A percentile compares a stretch with the other conserved stretches of the same genome.
Evolutionary conservation across 2,797 vertebrate species (phyloP).

Genomic region (Austrolebias charrua): DNA sequence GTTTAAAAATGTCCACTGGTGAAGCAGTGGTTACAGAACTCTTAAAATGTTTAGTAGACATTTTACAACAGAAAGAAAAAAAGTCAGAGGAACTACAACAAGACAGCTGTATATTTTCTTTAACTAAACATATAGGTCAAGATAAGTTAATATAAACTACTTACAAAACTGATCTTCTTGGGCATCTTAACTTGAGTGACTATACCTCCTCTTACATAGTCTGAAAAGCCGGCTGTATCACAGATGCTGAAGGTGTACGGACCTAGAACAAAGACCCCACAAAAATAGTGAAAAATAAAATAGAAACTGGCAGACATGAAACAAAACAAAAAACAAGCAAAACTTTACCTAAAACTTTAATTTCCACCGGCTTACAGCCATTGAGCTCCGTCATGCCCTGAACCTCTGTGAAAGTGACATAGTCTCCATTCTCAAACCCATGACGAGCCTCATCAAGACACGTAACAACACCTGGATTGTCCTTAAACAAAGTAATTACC

Average conservation of each 20-base stretch:
- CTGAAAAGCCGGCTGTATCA: slow-evolving; percentile 86
- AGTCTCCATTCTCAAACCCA: slow-evolving; percentile 92
- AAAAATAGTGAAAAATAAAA: neutral
- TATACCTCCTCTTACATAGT: slow-evolving; percentile 91
- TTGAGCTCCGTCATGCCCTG: slow-evolving; percentile 94
- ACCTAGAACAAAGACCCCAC: slow-evolving; percentile 67
- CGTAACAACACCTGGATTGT: slow-evolving; percentile 88
- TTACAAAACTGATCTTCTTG: slow-evolving; percentile 92
- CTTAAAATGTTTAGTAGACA: neutral
- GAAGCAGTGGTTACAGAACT: neutral
- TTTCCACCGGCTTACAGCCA: slow-evolving; percentile 85
- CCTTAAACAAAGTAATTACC: slow-evolving; percentile 66
- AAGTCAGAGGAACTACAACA: no score
- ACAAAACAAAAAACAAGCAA: neutral
- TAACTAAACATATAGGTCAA: no score
- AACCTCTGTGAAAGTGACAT: slow-evolving; percentile 91
- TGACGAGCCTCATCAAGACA: slow-evolving; percentile 94
- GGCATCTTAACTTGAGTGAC: slow-evolving; percentile 95
- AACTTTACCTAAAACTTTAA: slow-evolving; percentile 89
- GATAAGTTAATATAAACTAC: slow-evolving; percentile 51
- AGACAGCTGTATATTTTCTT: neutral
- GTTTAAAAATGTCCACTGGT: neutral
- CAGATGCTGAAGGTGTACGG: slow-evolving; percentile 96
- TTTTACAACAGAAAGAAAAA: no score
- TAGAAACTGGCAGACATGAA: neutral